Conservation (phyloP, 2,888 invertebrate genomes). For the Tipula vernalis region DNA sequence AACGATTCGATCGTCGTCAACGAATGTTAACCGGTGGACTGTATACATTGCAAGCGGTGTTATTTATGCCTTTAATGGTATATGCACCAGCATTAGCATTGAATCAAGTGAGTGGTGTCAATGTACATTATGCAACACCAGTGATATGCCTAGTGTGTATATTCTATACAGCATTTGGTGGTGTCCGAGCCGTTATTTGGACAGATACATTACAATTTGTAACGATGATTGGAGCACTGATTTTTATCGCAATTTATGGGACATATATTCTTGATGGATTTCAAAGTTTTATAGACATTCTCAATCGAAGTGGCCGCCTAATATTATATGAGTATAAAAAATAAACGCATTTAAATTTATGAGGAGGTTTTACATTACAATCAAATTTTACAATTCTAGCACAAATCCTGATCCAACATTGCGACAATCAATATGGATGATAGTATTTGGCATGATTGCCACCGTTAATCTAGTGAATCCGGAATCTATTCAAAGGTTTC, state of each 20-base stretch:
- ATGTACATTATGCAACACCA: not conserved
- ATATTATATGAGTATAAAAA: slow-evolving; percentile 44
- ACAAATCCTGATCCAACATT: slow-evolving; percentile 45
- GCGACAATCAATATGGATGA: slow-evolving; percentile 47
- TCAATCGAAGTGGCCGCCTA: slow-evolving; percentile 41
- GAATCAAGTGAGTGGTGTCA: not conserved
- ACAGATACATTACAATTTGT: slow-evolving; percentile 40
- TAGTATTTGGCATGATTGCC: slow-evolving; percentile 43
- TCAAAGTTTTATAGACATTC: slow-evolving; percentile 42
- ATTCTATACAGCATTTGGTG: not conserved
- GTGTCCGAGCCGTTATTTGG: not conserved
- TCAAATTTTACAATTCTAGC: slow-evolving; percentile 29
- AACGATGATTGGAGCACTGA: slow-evolving; percentile 40
- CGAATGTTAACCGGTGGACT: slow-evolving; percentile 25
- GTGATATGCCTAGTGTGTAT: not conserved
- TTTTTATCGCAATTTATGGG: slow-evolving; percentile 37
- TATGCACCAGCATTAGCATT: slow-evolving; percentile 33
- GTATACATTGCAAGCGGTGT: slow-evolving; percentile 23
- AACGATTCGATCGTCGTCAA: slow-evolving; percentile 26
- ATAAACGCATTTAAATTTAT: not conserved
- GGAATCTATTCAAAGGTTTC: slow-evolving; percentile 45
- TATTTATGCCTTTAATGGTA: slow-evolving; percentile 31
- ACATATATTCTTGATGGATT: slow-evolving; percentile 39
- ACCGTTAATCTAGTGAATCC: slow-evolving; percentile 44
- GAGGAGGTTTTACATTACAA: not conserved